Evolutionary conservation across 2,888 invertebrate species (phyloP), one percentile per base, ranked within the genome.

Genomic region (Linnaemya vulpina): DNA sequence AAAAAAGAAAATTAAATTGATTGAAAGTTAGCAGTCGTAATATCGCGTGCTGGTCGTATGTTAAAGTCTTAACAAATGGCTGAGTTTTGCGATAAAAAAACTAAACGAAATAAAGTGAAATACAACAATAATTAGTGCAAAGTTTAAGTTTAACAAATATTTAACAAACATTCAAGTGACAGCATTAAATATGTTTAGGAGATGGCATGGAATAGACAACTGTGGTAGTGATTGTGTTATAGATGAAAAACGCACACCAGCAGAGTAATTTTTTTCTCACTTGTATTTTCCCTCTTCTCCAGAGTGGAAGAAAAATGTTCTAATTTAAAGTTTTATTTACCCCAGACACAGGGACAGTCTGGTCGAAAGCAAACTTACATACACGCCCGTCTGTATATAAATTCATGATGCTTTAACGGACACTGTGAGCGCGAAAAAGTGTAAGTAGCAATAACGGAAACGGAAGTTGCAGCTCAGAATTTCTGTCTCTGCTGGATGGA

Each of bases 381-480:
- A 40, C 9, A 75, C 53, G 17, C 13, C 5, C 15, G 17, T 74
- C 22, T 55, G 13, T 65, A 76, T 15, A 80, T 74, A 67, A 58
- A 40, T 58, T 74, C 30, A 65, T 71, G 76, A 30, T 67, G 58
- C 73, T 65, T 68, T 46, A 71, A 71, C 83, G 85, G 82, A 85
- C 85, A 85, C 80, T 81, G 87, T 73, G 78, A 87, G 86, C 84
- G 86, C 82, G 84, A 80, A 82, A 71, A 82, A 82, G 85, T 85
- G 70, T 77, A 86, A 83, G 83, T 83, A 80, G 81, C 83, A 85
- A 84, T 80, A 79, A 82, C 80, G 86, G 83, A 86, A 87, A 77
- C 87, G 86, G 86, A 87, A 86, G 86, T 84, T 87, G 83, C 86
- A 86, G 87, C 86, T 87, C 82, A 71, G 79, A 77, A 81, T 78